phyloP scores from a whole-genome alignment of 2,888 invertebrate species.

The Pristionchus entomophagus region DNA sequence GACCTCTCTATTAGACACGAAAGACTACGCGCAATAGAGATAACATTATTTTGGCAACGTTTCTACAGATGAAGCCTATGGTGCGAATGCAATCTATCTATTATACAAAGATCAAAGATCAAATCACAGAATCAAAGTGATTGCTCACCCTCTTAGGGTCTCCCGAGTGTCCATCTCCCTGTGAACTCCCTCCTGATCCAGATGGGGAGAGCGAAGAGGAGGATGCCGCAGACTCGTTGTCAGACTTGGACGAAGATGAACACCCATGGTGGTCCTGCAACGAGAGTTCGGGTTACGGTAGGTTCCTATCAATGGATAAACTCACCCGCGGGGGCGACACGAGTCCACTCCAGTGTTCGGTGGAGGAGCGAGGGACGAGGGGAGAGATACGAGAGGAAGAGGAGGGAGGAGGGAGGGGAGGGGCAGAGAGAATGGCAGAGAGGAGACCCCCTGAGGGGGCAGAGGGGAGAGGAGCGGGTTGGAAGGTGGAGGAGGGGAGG shows the following conservation, averaged over 20 bases:
- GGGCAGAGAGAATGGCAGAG: constrained; percentile 23
- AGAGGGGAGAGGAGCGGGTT: neutral
- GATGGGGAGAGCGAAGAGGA: constrained; percentile 63
- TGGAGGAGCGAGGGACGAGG: constrained; percentile 70
- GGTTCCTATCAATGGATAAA: neutral
- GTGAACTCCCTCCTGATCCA: constrained; percentile 50
- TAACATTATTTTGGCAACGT: no score
- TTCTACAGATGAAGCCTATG: no score
- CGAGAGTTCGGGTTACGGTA: constrained; percentile 7
- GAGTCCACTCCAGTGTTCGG: constrained; percentile 70
- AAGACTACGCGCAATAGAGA: no score
- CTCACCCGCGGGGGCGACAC: constrained; percentile 57
- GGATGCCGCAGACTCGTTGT: constrained; percentile 62
- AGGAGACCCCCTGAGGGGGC: neutral
- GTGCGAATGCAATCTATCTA: no score
- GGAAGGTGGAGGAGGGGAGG: neutral
- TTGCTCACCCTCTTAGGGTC: constrained; percentile 33
- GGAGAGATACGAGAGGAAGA: constrained; percentile 71
- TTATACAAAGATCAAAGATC: constrained; percentile 35
- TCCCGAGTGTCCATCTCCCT: constrained; percentile 14
- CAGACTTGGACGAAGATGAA: constrained; percentile 57
- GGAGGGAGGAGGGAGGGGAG: neutral
- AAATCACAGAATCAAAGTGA: neutral
- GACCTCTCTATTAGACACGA: no score
- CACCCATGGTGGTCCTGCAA: constrained; percentile 16